A percentile compares a stretch with the other conserved stretches of the same genome.
Conservation (phyloP, 2,113 vertebrate genomes). For the Lamprologus sp. region DNA sequence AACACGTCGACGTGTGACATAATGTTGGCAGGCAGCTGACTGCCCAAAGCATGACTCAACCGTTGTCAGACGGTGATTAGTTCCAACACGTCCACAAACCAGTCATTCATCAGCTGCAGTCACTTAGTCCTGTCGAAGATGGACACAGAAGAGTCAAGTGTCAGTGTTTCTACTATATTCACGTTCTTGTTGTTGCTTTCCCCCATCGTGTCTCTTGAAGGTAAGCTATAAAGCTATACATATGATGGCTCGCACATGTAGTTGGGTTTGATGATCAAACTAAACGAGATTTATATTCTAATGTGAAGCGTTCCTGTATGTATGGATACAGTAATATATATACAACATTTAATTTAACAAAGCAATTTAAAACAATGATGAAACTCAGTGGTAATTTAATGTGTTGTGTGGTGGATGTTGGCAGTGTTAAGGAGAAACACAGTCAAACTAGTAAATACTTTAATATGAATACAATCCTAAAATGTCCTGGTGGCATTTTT, state of each 20-base stretch:
- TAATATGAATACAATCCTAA: neutral
- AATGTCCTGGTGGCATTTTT: neutral
- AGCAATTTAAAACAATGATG: neutral
- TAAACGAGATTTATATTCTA: neutral
- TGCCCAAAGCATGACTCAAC: accelerated
- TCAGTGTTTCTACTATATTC: neutral
- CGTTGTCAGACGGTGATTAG: accelerated
- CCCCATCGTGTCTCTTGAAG: neutral
- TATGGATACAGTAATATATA: accelerated
- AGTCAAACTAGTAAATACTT: neutral
- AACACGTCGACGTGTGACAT: accelerated
- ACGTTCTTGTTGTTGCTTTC: neutral
- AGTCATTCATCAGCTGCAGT: neutral
- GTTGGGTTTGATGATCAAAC: neutral
- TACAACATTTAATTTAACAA: neutral
- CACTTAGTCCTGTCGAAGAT: neutral
- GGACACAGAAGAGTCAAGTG: neutral
- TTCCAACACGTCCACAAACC: accelerated
- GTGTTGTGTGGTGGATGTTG: neutral
- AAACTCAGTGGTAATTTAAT: accelerated
- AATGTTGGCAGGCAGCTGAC: neutral
- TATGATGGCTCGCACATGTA: neutral
- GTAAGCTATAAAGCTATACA: neutral
- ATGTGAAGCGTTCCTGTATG: neutral
- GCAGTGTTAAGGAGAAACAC: neutral